Conservation (phyloP, 2,797 vertebrate genomes). For the Thamnophis elegans region DNA sequence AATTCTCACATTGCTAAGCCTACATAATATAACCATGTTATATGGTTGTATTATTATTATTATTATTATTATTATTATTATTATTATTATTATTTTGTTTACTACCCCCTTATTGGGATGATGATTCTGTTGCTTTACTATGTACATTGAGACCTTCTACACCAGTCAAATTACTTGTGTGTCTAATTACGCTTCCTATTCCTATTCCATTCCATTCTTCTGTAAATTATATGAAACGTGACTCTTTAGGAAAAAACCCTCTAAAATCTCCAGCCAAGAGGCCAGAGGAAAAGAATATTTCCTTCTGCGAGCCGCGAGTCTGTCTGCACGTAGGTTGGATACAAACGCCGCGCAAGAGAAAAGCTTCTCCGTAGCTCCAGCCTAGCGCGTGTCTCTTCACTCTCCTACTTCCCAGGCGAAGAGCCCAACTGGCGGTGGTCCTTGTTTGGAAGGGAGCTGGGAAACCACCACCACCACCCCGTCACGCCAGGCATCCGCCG, state of each 20-base stretch:
- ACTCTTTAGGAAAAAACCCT: background rate
- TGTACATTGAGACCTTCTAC: background rate
- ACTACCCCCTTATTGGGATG: background rate
- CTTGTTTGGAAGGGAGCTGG: background rate
- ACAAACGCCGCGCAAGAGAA: background rate
- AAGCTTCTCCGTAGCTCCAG: background rate
- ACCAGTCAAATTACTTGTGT: background rate
- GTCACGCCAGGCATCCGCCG: background rate
- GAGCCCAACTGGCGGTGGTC: background rate
- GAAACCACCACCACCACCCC: accelerated
- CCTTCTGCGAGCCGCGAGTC: background rate
- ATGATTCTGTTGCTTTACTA: background rate
- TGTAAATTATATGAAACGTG: background rate
- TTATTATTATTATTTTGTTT: background rate
- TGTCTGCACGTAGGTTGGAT: no score
- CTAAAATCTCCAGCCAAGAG: background rate
- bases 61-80: no score
- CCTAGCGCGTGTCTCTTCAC: background rate
- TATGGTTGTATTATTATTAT: background rate
- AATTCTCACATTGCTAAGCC: background rate
- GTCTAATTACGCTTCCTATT: background rate
- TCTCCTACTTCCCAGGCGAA: background rate
- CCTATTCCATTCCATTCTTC: background rate
- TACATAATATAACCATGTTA: background rate
- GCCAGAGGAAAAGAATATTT: background rate